Conservation (phyloP, 2,113 vertebrate species). For the Rhinoderma darwinii region DNA sequence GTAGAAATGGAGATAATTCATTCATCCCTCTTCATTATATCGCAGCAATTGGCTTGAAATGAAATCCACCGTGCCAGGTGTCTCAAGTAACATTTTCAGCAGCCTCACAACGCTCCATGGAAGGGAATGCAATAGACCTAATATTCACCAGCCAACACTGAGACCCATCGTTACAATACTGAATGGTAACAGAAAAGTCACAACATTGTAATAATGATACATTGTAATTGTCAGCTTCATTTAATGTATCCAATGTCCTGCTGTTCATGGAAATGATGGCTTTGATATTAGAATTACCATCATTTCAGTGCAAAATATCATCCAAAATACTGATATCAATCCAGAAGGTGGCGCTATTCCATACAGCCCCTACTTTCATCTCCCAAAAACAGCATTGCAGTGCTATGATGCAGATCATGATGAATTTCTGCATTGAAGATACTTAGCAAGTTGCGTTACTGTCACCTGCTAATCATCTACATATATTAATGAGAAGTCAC, state of each 20-base stretch:
- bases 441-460: neutral
- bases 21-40: conserved; percentile 36
- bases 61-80: conserved; percentile 24
- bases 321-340: neutral
- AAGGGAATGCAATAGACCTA: neutral
- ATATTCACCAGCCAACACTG: neutral
- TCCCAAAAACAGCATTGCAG: neutral
- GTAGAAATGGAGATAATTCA: conserved; percentile 44
- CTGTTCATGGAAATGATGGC: neutral
- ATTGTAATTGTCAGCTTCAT: conserved; percentile 3
- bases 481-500: no score
- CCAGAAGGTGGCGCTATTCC: neutral
- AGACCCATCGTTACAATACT: neutral
- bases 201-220: conserved; percentile 5
- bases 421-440: neutral
- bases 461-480: neutral
- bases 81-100: neutral
- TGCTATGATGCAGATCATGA: neutral
- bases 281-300: neutral
- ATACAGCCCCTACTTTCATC: neutral
- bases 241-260: conserved; percentile 2
- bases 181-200: neutral
- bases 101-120: neutral
- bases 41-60: conserved; percentile 37
- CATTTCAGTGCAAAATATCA: neutral